Base-by-base conservation (phyloP, 2,113 vertebrate species). In the Tachysurus fulvidraco region DNA sequence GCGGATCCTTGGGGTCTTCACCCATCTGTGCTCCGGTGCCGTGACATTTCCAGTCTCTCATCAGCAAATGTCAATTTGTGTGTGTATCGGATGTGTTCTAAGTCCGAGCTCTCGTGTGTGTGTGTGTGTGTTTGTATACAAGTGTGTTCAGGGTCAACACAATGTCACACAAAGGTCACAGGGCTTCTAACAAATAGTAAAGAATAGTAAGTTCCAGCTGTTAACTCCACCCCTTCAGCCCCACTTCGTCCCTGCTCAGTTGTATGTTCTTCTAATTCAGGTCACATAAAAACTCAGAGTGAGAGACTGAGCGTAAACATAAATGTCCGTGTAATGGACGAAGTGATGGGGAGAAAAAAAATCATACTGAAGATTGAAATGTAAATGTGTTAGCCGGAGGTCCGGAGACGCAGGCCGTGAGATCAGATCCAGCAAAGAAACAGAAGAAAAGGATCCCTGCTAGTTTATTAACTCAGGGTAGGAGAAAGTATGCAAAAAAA, bases 21-120 rank as follows among this genome's bases (percentile, higher is more conserved):
- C 82, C 54, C 78, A 82, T 85, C 71, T 79, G 86, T 62, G 83
- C 86, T 85, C 64, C 71, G 16, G 74, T 25, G 74, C 52, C 25
- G 13, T 91, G 89, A 88, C 91, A 89, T 90, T 89, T 88, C 44
- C 64, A 23, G 62, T 36, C 82, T 41, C 86, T 77, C 67, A 84
- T 87, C 83, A 86, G 88, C 57, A 90, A 89, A 90, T 91, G 90
- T 88, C 86, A 88, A 44, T 83, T 84, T 64, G 71, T 88, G 46
- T 65, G 46, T 16, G 52, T 81, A 59, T 62, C 25, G n/a, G 59
- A 41, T 50, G 52, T 36, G 73, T 88, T 85, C 44, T 60, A 17
- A 52, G 64, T 52, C 52, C 50, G 21, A 19, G 41, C 28, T 36
- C 36, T 50, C 46, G 23, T 64, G 57, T 82, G 23, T 65, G 21